Base-by-base conservation (phyloP, 2,888 invertebrate genomes). In the Cyrtodaria siliqua region DNA sequence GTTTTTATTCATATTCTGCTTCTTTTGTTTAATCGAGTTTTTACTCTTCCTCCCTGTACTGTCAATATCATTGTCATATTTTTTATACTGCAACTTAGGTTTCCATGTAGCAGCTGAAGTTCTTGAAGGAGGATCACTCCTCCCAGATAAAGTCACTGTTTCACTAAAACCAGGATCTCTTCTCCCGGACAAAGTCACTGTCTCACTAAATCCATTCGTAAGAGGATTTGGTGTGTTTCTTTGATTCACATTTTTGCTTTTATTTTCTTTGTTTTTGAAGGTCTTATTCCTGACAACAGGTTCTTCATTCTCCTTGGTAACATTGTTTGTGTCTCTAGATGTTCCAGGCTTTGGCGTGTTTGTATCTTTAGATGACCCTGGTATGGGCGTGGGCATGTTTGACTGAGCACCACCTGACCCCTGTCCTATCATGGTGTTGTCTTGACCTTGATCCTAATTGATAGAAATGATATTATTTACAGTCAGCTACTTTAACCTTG, bases 191-290 rank as follows among this genome's bases (percentile, higher is more conserved):
- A 20, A 9, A 18, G 47, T n/a, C n/a, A n/a, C n/a, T n/a, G n/a
- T 6, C 8, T 20, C 47, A 47, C 16, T 47, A 20, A 20, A 20
- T 4, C n/a, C 47, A 23, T 52, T 52, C 3, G 2, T 42, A 23
- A 49, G 20, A 38, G 33, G 12, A 29, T 16, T 24, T 9, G 29
- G 44, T 16, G 23, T 24, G 26, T 53, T 60, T 44, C 50, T 69
- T 16, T 26, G 42, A 14, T 59, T 60, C 29, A 20, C 53, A 44
- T 73, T 78, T 61, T 78, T 78, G 27, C 53, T 59, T 42, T 42
- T 78, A 38, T 78, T 78, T 69, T 78, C 78, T 23, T 77, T 77
- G 42, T 77, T 72, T 40, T 73, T 78, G 16, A 57, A 12, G n/a
- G 60, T 50, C 61, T 78, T 78, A 6, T 64, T 68, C 14, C 72